Percentiles rank a stretch among this genome's conserved stretches.
These are phyloP conservation scores for Emydocephalus ijimae DNA, from an alignment of 2,113 vertebrate genomes.

Conservation along the genomic window DNA sequence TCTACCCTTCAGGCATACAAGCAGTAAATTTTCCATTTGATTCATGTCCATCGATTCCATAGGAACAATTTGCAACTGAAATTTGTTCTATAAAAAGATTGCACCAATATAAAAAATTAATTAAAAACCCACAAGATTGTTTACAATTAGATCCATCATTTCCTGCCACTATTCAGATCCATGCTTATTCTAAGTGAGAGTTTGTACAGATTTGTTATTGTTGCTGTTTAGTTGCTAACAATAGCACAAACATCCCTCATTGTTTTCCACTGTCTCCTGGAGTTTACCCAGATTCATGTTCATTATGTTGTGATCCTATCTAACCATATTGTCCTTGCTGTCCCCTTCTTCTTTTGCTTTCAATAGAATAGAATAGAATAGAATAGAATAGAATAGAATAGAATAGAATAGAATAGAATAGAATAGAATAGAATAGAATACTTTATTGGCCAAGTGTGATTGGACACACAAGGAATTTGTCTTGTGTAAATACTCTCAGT, in stretches of 20 bases:
- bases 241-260: not conserved
- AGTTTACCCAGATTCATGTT: not conserved
- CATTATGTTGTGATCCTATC: not conserved
- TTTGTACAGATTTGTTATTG: not conserved
- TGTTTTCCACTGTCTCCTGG: not conserved
- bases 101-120: not conserved
- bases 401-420: no score
- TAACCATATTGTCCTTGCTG: not conserved
- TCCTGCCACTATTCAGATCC: not conserved
- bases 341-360: not conserved
- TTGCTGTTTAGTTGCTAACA: not conserved
- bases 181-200: not conserved
- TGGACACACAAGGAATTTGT: no score
- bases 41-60: conserved; percentile 9
- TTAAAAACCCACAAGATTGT: not conserved
- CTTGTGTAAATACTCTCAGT: no score
- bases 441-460: no score
- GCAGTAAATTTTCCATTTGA: not conserved
- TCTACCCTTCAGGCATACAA: not conserved
- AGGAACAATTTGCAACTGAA: not conserved
- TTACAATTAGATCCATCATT: not conserved
- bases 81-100: not conserved
- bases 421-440: no score
- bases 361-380: no score
- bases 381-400: no score